A percentile compares a stretch with the other conserved stretches of the same genome.
phyloP scores from a whole-genome alignment of 2,797 vertebrate species.

The Melanotaenia boesemani region DNA sequence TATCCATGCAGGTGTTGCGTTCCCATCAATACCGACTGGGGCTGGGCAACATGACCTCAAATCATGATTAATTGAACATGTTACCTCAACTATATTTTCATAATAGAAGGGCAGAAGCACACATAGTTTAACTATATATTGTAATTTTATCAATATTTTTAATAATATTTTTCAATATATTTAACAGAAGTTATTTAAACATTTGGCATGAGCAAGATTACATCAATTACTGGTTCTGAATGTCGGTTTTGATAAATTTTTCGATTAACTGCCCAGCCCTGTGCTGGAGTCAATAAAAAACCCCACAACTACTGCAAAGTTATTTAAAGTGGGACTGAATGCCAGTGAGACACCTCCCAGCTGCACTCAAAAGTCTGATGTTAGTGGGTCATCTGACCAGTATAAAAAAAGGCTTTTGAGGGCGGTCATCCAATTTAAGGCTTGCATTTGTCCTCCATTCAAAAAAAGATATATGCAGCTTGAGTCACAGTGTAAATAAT shows the following conservation, averaged over 20 bases:
- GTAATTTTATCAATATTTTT: no score
- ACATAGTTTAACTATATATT: no score
- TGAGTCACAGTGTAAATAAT: neutral
- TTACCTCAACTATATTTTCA: no score
- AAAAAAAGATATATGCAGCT: slow-evolving; percentile 1
- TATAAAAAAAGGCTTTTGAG: neutral
- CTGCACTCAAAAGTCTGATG: neutral
- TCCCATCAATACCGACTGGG: neutral
- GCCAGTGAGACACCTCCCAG: neutral
- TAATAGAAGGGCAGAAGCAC: no score
- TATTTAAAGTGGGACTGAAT: neutral
- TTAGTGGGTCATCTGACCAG: neutral
- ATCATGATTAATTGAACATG: no score
- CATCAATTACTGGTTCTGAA: no score
- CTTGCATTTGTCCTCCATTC: neutral
- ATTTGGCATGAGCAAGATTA: no score
- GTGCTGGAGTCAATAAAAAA: neutral
- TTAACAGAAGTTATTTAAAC: no score
- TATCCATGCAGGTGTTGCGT: neutral
- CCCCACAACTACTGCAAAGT: neutral
- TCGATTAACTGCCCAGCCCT: no score
- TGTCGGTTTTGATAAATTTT: no score
- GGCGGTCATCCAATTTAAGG: neutral
- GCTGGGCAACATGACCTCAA: neutral
- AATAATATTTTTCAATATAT: no score